A percentile compares a stretch with the other conserved stretches of the same genome.
Evolutionary conservation across 1,140 invertebrate species (phyloP).

Genomic region (Euura lappo): DNA sequence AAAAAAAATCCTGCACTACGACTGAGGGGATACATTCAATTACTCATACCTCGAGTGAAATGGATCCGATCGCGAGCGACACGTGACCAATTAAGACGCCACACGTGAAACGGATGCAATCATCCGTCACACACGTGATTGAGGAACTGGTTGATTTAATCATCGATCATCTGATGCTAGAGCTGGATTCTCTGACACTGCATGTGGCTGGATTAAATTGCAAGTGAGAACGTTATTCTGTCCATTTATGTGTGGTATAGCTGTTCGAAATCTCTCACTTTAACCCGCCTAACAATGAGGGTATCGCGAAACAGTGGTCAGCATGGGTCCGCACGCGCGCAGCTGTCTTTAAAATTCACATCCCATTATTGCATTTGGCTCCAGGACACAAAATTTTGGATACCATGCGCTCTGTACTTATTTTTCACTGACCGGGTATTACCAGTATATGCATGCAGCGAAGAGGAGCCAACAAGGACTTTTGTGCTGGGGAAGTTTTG

Average conservation of each 20-base stretch:
- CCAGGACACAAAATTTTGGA: constrained; percentile 41
- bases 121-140: background rate
- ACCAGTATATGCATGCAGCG: constrained; percentile 9
- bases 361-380: constrained; percentile 45
- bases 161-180: too few species aligned
- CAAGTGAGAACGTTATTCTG: background rate
- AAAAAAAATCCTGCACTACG: too few species aligned
- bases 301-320: background rate
- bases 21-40: too few species aligned
- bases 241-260: background rate
- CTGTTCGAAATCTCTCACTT: background rate
- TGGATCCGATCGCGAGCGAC: background rate
- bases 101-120: background rate
- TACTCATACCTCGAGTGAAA: too few species aligned
- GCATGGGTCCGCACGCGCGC: constrained; percentile 38
- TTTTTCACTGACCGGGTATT: constrained; percentile 26
- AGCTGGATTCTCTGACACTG: background rate
- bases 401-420: constrained; percentile 44
- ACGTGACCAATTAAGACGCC: background rate
- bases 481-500: background rate
- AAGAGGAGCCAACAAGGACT: background rate
- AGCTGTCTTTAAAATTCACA: constrained; percentile 55
- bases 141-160: background rate
- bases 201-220: background rate
- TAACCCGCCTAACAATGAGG: background rate